A percentile compares a stretch with the other conserved stretches of the same genome.
These are phyloP conservation scores for Nemotelus pantherinus DNA, from an alignment of 2,888 invertebrate genomes.

Conservation along the genomic window DNA sequence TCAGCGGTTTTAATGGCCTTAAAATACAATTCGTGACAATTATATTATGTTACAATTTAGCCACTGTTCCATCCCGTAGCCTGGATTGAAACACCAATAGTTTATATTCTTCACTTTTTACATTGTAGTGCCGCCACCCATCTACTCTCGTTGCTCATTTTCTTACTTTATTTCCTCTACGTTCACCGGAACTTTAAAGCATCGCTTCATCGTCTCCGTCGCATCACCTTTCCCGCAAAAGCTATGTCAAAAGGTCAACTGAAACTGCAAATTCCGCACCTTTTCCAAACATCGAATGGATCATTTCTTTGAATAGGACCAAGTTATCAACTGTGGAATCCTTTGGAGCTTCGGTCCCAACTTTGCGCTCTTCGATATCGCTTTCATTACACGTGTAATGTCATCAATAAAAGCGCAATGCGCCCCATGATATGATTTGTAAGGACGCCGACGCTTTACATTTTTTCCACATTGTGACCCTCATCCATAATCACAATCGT, in stretches of 20 bases:
- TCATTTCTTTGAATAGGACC: constrained; percentile 79
- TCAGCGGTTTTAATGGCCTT: constrained; percentile 89
- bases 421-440: constrained; percentile 83
- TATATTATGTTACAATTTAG: constrained; percentile 80
- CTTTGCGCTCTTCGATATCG: constrained; percentile 65
- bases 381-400: constrained; percentile 79
- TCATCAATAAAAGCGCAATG: constrained; percentile 90
- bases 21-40: constrained; percentile 97
- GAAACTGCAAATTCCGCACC: constrained; percentile 84
- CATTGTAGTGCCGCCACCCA: constrained; percentile 69
- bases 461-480: constrained; percentile 96
- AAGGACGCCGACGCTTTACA: constrained; percentile 88
- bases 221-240: constrained; percentile 72
- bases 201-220: constrained; percentile 73
- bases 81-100: constrained; percentile 98
- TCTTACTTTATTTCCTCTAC: constrained; percentile 65
- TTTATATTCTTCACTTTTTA: constrained; percentile 77
- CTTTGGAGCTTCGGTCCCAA: constrained; percentile 65
- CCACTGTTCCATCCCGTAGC: constrained; percentile 92
- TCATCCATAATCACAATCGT: constrained; percentile 95
- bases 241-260: constrained; percentile 79
- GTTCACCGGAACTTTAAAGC: constrained; percentile 81
- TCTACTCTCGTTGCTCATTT: constrained; percentile 65
- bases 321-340: constrained; percentile 87
- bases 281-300: constrained; percentile 79